Base-by-base conservation (phyloP, 2,797 vertebrate genomes). In the Neopelma chrysocephalum region DNA sequence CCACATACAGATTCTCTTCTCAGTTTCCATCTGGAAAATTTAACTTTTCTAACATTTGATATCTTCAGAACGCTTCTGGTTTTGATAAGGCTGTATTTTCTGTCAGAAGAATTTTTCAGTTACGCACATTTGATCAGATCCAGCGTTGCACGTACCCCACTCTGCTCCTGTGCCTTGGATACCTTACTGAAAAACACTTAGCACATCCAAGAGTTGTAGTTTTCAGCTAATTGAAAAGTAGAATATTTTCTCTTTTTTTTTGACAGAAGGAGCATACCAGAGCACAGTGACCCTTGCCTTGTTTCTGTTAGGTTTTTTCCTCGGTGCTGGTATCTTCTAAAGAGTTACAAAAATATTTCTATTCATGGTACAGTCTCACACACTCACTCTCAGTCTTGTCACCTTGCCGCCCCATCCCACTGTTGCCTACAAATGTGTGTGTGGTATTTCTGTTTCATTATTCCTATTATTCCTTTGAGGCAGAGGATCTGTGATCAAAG, bases 71-170 rank as follows among this genome's bases (percentile, higher is more conserved):
- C 73, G 40, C 56, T 93, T 90, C 83, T 82, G 48, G 15, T 64
- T 94, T 92, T 69, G 75, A 82, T 82, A 92, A 92, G 81, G 31
- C 10, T 76, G 11, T 27, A 51, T 66, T 91, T 95, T 87, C 40
- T 85, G 11, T 77, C 12, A 5, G 45, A 10, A 85, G 8, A 83
- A 68, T 75, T 86, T 94, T 87, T 89, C 64, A 73, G 7, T 80
- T 84, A 38, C 1, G 0, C n/a, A 32, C 9, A 56, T 88, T 51
- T 71, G 57, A 65, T 65, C 81, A 51, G 36, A 62, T 64, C 22
- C 43, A 66, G 32, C 0, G 0, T 50, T 78, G 31, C 8, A 32
- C 5, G 20, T 19, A 29, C 5, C 31, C 8, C 45, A 34, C 50
- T 68, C 53, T 79, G 32, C n/a, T 64, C 23, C 48, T 68, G 15